These are phyloP conservation scores for Luperina nickerlii DNA, from an alignment of 2,888 invertebrate species.

Conservation along the genomic window DNA sequence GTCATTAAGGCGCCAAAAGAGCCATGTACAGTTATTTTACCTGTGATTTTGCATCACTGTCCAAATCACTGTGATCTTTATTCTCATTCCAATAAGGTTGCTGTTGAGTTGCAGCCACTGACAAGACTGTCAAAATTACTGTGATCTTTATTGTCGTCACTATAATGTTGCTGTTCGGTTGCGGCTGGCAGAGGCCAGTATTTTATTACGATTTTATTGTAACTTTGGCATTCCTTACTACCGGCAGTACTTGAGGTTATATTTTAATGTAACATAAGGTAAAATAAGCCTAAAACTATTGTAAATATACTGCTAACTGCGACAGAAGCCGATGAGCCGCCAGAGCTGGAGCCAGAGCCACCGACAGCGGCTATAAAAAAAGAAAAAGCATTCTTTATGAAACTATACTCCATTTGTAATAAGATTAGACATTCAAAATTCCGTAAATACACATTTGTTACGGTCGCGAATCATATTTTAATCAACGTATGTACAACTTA, in stretches of 20 bases:
- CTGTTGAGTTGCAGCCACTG: neutral
- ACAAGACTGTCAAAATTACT: neutral
- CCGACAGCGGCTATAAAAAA: conserved; percentile 15
- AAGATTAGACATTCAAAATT: no score
- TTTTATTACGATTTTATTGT: neutral
- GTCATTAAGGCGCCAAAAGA: no score
- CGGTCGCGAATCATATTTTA: no score
- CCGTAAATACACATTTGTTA: no score
- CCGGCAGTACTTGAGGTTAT: neutral
- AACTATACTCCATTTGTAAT: no score
- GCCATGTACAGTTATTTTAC: no score
- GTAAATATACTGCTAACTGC: conserved; percentile 47
- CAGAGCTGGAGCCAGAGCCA: neutral
- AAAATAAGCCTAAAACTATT: conserved; percentile 44
- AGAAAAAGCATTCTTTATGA: neutral
- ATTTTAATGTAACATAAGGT: conserved; percentile 33
- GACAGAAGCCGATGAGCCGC: neutral
- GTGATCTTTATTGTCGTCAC: neutral
- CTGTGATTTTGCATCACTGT: no score
- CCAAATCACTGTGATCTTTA: no score
- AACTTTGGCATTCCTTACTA: neutral
- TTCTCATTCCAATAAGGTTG: neutral
- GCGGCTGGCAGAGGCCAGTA: neutral
- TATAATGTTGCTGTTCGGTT: neutral
- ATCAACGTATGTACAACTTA: no score